Evolutionary conservation across 2,113 vertebrate genomes (phyloP).

Genomic region (Egretta garzetta): DNA sequence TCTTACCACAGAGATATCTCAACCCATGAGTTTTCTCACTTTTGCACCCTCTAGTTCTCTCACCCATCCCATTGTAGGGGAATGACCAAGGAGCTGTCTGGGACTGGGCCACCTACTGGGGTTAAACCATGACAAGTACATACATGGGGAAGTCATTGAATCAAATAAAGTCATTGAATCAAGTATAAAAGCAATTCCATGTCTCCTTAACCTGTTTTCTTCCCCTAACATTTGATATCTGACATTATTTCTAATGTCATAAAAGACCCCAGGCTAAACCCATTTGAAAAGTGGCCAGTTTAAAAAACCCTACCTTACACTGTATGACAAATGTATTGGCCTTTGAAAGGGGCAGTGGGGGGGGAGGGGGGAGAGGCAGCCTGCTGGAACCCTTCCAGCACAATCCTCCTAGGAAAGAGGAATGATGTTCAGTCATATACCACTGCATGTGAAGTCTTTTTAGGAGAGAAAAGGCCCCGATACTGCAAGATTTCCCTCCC

Average conservation of each 20-base stretch:
- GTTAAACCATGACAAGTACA: not conserved
- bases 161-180: not conserved
- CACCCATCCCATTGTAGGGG: not conserved
- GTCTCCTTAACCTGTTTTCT: not conserved
- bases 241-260: not conserved
- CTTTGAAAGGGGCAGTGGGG: not conserved
- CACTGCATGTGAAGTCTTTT: not conserved
- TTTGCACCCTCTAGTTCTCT: not conserved
- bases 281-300: not conserved
- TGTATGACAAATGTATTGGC: not conserved
- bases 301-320: not conserved
- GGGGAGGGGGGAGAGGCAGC: not conserved
- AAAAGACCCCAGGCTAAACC: not conserved
- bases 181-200: not conserved
- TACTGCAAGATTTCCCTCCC: not conserved
- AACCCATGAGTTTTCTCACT: not conserved
- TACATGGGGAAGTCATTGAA: not conserved
- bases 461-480: not conserved
- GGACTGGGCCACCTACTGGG: no score
- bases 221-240: not conserved
- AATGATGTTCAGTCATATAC: not conserved
- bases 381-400: not conserved
- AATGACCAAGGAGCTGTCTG: not conserved
- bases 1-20: not conserved
- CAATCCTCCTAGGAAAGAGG: not conserved